A percentile compares a stretch with the other conserved stretches of the same genome.
Evolutionary conservation across 2,888 invertebrate species (phyloP).

Genomic region (Agrilus mali): DNA sequence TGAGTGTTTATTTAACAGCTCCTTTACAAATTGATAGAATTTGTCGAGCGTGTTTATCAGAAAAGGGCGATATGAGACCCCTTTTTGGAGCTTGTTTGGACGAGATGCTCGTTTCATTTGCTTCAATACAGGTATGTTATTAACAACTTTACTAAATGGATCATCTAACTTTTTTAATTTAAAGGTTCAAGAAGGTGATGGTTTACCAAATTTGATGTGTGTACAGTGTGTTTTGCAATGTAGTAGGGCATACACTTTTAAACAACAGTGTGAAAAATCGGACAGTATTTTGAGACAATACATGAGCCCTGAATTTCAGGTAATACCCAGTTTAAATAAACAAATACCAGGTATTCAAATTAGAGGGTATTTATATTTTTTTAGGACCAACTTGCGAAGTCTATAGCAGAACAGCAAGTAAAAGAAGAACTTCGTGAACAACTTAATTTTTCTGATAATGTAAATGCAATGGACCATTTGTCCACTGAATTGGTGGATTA

Average conservation of each 20-base stretch:
- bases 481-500: conserved; percentile 11
- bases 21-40: conserved; percentile 34
- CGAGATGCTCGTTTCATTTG: conserved; percentile 36
- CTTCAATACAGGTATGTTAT: conserved; percentile 29
- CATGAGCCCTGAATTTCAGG: conserved; percentile 33
- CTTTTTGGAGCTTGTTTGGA: conserved; percentile 38
- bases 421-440: conserved; percentile 28
- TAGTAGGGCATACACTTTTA: conserved; percentile 38
- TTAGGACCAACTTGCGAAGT: conserved; percentile 18
- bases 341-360: too few relatives aligned
- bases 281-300: conserved; percentile 32
- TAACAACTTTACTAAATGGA: background rate
- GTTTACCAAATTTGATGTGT: conserved; percentile 36
- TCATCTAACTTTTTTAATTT: conserved; percentile 7
- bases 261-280: conserved; percentile 37
- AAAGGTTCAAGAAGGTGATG: conserved; percentile 35
- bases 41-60: conserved; percentile 36
- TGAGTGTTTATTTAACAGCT: conserved; percentile 32
- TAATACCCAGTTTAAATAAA: conserved; percentile 11
- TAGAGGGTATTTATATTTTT: background rate
- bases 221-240: conserved; percentile 40
- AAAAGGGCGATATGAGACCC: conserved; percentile 37
- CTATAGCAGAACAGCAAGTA: conserved; percentile 19
- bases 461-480: conserved; percentile 15
- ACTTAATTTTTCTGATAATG: conserved; percentile 24